Conservation (phyloP, 1,140 invertebrate species). For the Gryon sp. region DNA sequence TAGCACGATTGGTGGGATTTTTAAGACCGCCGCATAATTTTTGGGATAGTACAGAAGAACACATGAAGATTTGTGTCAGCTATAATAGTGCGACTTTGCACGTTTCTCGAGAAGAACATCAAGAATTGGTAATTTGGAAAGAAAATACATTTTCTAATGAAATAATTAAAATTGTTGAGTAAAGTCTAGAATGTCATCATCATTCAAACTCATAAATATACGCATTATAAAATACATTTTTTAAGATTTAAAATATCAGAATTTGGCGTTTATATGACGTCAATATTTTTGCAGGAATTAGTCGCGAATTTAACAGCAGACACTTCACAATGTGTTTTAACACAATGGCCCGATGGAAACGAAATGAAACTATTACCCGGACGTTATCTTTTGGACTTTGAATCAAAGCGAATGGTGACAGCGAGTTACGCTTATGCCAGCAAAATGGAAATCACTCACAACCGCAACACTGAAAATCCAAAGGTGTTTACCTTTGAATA, state of each 20-base stretch:
- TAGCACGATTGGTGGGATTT: conserved; percentile 88
- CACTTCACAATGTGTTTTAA: conserved; percentile 82
- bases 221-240: too few relatives aligned
- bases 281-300: conserved; percentile 72
- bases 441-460: conserved; percentile 89
- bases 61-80: conserved; percentile 86
- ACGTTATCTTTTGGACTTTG: conserved; percentile 86
- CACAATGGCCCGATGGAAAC: conserved; percentile 81
- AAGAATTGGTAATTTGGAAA: conserved; percentile 36
- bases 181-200: too few relatives aligned
- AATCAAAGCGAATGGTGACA: conserved; percentile 81
- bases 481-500: conserved; percentile 94
- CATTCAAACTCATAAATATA: too few relatives aligned
- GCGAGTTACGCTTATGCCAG: conserved; percentile 82
- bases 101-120: conserved; percentile 75
- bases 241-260: too few relatives aligned
- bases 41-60: conserved; percentile 85
- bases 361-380: conserved; percentile 79
- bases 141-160: too few relatives aligned
- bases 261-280: too few relatives aligned
- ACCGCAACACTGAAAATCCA: conserved; percentile 84
- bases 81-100: conserved; percentile 83
- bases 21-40: conserved; percentile 85
- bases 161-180: too few relatives aligned
- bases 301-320: conserved; percentile 85